phyloP scores from a whole-genome alignment of 2,888 invertebrate genomes.

The Apotomis betuletana region DNA sequence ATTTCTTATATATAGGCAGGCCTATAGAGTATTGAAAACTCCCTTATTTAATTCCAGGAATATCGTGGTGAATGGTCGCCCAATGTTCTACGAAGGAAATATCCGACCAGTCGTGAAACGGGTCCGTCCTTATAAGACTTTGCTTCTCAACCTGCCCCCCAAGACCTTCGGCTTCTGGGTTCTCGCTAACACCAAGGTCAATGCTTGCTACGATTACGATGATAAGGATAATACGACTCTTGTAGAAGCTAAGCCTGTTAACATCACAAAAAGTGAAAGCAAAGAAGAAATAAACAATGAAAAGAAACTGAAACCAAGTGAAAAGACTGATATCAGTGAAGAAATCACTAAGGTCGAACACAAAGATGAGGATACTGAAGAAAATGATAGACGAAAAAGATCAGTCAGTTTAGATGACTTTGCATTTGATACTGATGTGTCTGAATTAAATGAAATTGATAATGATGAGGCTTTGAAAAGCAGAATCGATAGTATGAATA shows the following conservation, averaged over 20 bases:
- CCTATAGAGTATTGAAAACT: not conserved
- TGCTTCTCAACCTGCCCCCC: constrained; percentile 85
- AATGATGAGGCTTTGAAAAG: constrained; percentile 52
- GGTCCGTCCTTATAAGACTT: constrained; percentile 77
- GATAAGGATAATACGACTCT: constrained; percentile 49
- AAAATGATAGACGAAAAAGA: constrained; percentile 22
- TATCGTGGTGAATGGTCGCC: constrained; percentile 85
- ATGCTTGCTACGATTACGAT: constrained; percentile 76
- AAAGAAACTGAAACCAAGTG: constrained; percentile 44
- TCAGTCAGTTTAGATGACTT: constrained; percentile 9
- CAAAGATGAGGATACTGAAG: constrained; percentile 1
- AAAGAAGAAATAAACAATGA: constrained; percentile 56
- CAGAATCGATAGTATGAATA: constrained; percentile 57
- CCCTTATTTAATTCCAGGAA: constrained; percentile 70
- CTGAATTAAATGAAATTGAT: constrained; percentile 40
- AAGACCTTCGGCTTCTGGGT: constrained; percentile 90
- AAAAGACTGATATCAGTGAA: constrained; percentile 34
- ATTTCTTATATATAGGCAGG: not conserved
- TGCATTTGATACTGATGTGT: not conserved
- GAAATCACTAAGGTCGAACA: not conserved
- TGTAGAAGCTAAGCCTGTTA: constrained; percentile 47
- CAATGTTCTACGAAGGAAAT: constrained; percentile 83
- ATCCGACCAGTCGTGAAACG: constrained; percentile 81
- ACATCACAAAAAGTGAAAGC: constrained; percentile 43
- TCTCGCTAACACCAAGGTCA: constrained; percentile 85